Conservation (phyloP, 64 coral and sea anemone species). For the Orbicella faveolata region DNA sequence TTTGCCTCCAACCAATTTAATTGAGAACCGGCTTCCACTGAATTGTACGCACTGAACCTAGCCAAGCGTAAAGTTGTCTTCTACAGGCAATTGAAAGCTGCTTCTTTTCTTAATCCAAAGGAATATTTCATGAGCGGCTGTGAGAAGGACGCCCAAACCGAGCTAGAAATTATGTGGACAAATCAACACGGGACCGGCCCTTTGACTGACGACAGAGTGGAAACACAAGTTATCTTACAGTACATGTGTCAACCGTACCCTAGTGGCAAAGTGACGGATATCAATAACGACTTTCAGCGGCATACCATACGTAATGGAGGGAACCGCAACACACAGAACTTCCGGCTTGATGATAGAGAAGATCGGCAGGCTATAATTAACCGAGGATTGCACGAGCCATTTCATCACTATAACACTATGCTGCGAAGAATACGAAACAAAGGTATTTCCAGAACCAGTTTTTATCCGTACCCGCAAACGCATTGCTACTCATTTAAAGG, state of each 20-base stretch:
- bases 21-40: no score
- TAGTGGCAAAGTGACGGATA: neutral
- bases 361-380: neutral
- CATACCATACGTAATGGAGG: conserved; percentile 34
- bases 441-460: neutral
- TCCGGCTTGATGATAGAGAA: neutral
- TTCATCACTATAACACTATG: neutral
- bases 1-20: no score
- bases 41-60: no score
- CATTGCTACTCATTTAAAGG: no score
- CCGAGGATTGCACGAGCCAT: conserved; percentile 19
- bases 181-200: conserved; percentile 24
- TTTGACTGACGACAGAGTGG: conserved; percentile 14
- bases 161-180: conserved; percentile 30
- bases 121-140: conserved; percentile 36
- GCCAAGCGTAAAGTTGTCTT: no score
- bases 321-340: neutral
- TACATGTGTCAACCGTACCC: conserved; percentile 30
- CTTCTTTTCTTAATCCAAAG: neutral
- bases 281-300: conserved; percentile 4
- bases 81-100: neutral
- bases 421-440: conserved; percentile 20
- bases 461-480: no score
- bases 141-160: neutral
- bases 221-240: conserved; percentile 36